A percentile compares a stretch with the other conserved stretches of the same genome.
phyloP scores from a whole-genome alignment of 2,888 invertebrate species.

The Hemistola chrysoprasaria region DNA sequence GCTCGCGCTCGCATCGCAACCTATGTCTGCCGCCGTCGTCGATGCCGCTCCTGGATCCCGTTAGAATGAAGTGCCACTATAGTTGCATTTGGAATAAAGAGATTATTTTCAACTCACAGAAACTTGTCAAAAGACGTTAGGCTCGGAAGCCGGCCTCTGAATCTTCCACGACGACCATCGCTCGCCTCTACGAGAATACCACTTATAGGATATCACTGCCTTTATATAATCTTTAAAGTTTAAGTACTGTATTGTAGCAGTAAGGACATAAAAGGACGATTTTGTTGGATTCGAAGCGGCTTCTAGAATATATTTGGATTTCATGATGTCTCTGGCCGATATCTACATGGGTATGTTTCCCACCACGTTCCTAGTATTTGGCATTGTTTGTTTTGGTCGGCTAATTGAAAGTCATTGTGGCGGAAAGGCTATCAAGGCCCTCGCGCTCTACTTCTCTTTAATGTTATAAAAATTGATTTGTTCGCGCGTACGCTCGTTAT shows the following conservation, averaged over 20 bases:
- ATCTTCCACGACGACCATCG: conserved; percentile 67
- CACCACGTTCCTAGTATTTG: conserved; percentile 28
- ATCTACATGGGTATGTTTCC: conserved; percentile 67
- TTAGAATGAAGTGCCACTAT: conserved; percentile 88
- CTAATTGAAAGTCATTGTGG: conserved; percentile 45
- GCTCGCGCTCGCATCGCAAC: conserved; percentile 71
- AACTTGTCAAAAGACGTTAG: conserved; percentile 96
- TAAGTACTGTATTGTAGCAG: conserved; percentile 62
- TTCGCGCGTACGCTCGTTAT: not conserved
- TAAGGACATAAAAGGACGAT: conserved; percentile 58
- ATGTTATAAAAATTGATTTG: conserved; percentile 20
- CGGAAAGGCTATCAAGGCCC: conserved; percentile 60
- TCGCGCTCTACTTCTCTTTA: conserved; percentile 50
- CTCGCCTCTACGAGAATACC: conserved; percentile 63
- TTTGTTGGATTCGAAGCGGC: conserved; percentile 43
- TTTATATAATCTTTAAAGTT: conserved; percentile 54
- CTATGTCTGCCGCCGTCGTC: conserved; percentile 76
- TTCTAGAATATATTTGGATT: conserved; percentile 46
- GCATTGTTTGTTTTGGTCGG: conserved; percentile 47
- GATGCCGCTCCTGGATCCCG: conserved; percentile 71
- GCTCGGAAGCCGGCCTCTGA: conserved; percentile 44
- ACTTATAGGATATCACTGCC: conserved; percentile 68
- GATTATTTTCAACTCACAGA: conserved; percentile 96
- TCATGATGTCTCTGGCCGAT: conserved; percentile 73
- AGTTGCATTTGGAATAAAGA: conserved; percentile 96